Evolutionary conservation across 2,797 vertebrate genomes (phyloP).

Genomic region (Buphagus erythrorhynchus): DNA sequence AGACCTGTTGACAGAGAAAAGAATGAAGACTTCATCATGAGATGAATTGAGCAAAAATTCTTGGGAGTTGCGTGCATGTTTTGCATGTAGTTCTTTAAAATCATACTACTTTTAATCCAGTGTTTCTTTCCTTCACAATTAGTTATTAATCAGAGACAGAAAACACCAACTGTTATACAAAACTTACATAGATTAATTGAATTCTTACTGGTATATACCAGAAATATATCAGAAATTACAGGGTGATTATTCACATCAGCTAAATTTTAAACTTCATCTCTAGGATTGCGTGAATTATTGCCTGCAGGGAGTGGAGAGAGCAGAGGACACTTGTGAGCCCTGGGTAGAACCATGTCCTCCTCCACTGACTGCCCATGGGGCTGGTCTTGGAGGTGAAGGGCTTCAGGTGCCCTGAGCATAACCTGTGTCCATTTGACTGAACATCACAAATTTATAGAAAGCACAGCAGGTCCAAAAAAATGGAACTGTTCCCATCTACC

Average conservation of each 20-base stretch:
- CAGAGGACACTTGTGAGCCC: neutral
- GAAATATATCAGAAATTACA: neutral
- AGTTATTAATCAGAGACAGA: neutral
- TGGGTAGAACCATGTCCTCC: rapidly evolving
- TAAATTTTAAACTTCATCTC: neutral
- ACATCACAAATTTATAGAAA: neutral
- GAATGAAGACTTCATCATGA: neutral
- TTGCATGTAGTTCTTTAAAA: neutral
- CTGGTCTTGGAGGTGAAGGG: neutral
- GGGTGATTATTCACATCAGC: neutral
- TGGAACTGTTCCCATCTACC: neutral
- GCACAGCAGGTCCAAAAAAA: rapidly evolving
- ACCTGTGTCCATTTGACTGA: neutral
- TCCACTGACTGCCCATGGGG: rapidly evolving
- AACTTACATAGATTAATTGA: neutral
- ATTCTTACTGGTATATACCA: neutral
- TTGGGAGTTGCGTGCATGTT: neutral
- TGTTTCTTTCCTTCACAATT: neutral
- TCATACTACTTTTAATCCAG: neutral
- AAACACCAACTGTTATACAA: neutral
- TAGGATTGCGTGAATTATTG: neutral
- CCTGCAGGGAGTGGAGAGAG: neutral
- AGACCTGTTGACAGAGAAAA: neutral
- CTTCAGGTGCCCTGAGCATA: neutral
- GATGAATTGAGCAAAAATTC: neutral